Percentiles rank a stretch among this genome's conserved stretches.
phyloP scores from a whole-genome alignment of 2,113 vertebrate species.

The Pitta sordida region DNA sequence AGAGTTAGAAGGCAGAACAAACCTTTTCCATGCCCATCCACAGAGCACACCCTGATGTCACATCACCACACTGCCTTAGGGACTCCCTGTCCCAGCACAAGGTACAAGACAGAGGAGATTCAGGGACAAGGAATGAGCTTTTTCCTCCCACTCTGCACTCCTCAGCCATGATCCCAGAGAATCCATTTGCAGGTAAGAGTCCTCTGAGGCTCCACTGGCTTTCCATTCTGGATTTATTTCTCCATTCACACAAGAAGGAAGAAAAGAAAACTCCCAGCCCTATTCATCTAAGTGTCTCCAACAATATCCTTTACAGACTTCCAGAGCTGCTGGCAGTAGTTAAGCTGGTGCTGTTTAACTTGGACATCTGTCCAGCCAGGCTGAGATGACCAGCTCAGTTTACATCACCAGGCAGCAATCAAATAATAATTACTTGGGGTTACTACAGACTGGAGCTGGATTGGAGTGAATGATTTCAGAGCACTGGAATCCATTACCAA shows the following conservation, averaged over 20 bases:
- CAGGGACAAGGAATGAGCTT: neutral
- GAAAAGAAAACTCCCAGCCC: constrained; percentile 3
- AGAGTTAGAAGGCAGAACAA: neutral
- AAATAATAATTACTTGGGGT: constrained; percentile 56
- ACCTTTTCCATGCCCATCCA: neutral
- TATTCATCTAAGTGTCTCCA: constrained; percentile 12
- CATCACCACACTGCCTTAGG: neutral
- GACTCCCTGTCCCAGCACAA: neutral
- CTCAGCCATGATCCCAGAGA: neutral
- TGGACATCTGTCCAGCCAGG: constrained; percentile 47
- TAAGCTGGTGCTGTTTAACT: constrained; percentile 52
- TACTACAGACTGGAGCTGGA: constrained; percentile 38
- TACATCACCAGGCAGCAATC: constrained; percentile 46
- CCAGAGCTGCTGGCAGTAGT: constrained; percentile 13
- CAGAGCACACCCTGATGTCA: neutral
- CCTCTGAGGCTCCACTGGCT: neutral
- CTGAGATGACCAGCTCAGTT: constrained; percentile 54
- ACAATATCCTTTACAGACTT: constrained; percentile 20
- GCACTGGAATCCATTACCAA: constrained; percentile 62
- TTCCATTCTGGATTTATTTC: neutral
- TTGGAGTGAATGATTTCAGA: constrained; percentile 52
- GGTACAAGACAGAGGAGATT: neutral
- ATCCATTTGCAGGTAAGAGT: neutral
- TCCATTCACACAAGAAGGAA: neutral
- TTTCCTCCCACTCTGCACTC: neutral